Base-by-base conservation (phyloP, 2,797 vertebrate genomes). In the Coccyzus lansbergi region DNA sequence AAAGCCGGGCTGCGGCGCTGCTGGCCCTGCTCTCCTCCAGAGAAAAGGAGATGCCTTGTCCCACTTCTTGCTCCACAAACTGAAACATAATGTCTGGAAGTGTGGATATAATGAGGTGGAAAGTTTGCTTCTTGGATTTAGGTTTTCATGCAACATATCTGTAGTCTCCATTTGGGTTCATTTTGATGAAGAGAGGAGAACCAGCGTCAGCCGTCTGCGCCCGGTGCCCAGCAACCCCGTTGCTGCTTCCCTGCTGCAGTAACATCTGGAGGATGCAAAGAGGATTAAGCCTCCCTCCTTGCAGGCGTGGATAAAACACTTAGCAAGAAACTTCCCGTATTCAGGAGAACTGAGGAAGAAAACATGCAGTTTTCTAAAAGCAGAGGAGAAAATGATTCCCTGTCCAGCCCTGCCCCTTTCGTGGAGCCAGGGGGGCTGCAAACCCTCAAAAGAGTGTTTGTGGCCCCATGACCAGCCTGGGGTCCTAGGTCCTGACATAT, bases 401-500 rank as follows among this genome's bases (percentile, higher is more conserved):
- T 7, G 1, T 5, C 64, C 75, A 4, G 0, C 15, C 34, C 38
- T 38, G 38, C 31, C 26, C 16, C 48, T 1, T 1, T 14, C 1
- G 2, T 1, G 1, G 31, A 38, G 29, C 21, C 0, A 0, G 11
- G 9, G n/a, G 14, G 16, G 15, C 51, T 40, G 59, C 26, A 24
- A n/a, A 53, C 29, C 7, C 38, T 55, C 7, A 0, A 4, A 4
- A 26, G 26, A 9, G 13, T 5, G 5, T 9, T 42, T 15, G 6
- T 8, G 65, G 18, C 24, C 36, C 48, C 15, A 2, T 6, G 1
- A 8, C 15, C 70, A 51, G 56, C 55, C 44, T 12, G 0, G 1
- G 0, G 22, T 60, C 56, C 75, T 2, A 1, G 15, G 15, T 48
- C 52, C 2, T 3, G 15, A 38, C 2, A 2, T n/a, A 4, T 6